Percentiles rank a stretch among this genome's conserved stretches.
These are phyloP conservation scores for Eriocheir sinensis DNA, from an alignment of 1,140 invertebrate species.

Conservation along the genomic window DNA sequence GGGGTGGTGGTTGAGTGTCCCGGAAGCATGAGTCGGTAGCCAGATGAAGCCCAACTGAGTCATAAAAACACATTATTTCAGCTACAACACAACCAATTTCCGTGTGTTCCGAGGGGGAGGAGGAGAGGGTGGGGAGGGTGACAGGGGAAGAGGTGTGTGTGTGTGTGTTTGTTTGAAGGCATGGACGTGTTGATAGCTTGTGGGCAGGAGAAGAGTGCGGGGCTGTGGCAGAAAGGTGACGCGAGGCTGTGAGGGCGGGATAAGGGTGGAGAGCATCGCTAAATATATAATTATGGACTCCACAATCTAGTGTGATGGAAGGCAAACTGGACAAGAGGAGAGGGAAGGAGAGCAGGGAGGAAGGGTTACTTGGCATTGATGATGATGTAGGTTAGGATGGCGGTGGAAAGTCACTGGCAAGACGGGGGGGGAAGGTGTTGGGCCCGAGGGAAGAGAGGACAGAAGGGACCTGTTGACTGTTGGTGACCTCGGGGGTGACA, in stretches of 20 bases:
- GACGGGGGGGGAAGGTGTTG: background rate
- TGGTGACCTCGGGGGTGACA: background rate
- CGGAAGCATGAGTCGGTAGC: constrained; percentile 35
- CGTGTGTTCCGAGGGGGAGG: background rate
- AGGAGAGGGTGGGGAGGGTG: background rate
- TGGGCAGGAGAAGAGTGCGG: background rate
- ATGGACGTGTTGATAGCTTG: background rate
- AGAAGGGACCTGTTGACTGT: background rate
- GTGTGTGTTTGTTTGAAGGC: background rate
- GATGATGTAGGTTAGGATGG: background rate
- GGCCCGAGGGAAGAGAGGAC: background rate
- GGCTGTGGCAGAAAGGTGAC: background rate
- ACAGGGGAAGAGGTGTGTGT: no score
- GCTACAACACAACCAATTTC: constrained; percentile 25
- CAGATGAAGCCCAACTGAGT: constrained; percentile 36
- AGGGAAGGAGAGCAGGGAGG: background rate
- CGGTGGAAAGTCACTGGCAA: no score
- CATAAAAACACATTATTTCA: constrained; percentile 40
- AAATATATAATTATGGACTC: background rate
- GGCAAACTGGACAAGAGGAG: background rate
- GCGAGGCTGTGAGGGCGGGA: background rate
- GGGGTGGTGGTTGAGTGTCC: background rate
- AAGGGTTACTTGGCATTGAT: background rate
- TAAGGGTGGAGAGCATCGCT: background rate
- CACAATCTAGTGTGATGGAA: background rate